Evolutionary conservation across 30 jellyfish, hydroid and myxozoan species (phyloP).

Genomic region (Aurelia sp.): DNA sequence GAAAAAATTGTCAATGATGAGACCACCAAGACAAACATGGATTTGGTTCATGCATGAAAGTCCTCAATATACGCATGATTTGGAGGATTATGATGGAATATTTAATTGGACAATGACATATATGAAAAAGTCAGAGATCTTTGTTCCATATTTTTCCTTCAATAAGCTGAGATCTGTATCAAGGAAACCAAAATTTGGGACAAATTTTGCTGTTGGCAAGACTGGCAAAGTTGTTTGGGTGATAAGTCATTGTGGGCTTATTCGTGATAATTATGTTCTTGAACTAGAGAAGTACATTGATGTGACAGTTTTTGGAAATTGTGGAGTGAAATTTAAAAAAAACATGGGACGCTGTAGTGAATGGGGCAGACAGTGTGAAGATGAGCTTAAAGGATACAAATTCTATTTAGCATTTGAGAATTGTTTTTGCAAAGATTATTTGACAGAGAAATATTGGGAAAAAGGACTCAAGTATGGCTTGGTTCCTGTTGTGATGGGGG

Average conservation of each 20-base stretch:
- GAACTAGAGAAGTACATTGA: constrained; percentile 82
- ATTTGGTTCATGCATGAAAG: constrained; percentile 92
- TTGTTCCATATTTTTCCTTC: constrained; percentile 82
- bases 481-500: constrained; percentile 93
- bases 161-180: not conserved
- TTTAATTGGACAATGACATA: constrained; percentile 99
- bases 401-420: constrained; percentile 94
- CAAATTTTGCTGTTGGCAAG: constrained; percentile 79
- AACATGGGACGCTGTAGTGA: constrained; percentile 86
- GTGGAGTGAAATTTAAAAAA: constrained; percentile 69
- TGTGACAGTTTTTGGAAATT: constrained; percentile 88
- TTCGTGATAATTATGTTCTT: constrained; percentile 84
- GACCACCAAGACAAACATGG: constrained; percentile 89
- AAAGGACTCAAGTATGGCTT: constrained; percentile 84
- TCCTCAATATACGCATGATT: constrained; percentile 72
- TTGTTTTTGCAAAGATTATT: constrained; percentile 93
- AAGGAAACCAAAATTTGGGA: constrained; percentile 10
- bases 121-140: constrained; percentile 82
- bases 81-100: constrained; percentile 63
- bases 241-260: constrained; percentile 94
- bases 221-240: constrained; percentile 84
- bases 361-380: constrained; percentile 72
- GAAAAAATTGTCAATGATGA: constrained; percentile 32
- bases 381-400: constrained; percentile 64
- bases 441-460: constrained; percentile 94